Evolutionary conservation across 2,113 vertebrate genomes (phyloP).

Genomic region (Cinclus mexicanus): DNA sequence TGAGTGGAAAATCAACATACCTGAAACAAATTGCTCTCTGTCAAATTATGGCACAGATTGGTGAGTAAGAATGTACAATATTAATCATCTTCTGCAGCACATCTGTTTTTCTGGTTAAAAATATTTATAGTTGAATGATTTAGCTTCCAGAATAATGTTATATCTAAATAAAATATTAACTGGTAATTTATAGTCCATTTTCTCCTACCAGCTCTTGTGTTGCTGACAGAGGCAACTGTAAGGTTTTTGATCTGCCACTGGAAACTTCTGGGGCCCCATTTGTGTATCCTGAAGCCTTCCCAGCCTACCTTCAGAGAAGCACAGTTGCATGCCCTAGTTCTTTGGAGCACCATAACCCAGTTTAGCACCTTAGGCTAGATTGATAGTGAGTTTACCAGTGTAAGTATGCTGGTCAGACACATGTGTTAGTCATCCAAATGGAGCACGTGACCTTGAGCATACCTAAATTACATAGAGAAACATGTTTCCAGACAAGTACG

Average conservation of each 20-base stretch:
- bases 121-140: background rate
- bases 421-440: background rate
- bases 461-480: background rate
- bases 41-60: slow-evolving; percentile 98
- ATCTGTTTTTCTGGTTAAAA: background rate
- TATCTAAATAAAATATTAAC: background rate
- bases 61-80: slow-evolving; percentile 66
- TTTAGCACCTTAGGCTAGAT: background rate
- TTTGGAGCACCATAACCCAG: background rate
- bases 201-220: background rate
- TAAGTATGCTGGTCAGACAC: fast-evolving
- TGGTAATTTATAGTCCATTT: background rate
- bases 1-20: slow-evolving; percentile 98
- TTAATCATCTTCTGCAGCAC: background rate
- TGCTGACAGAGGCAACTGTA: background rate
- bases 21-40: slow-evolving; percentile 95
- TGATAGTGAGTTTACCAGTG: background rate
- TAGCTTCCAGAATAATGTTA: background rate
- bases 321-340: background rate
- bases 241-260: background rate
- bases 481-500: background rate
- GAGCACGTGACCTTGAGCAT: background rate
- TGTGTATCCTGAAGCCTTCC: background rate
- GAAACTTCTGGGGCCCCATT: fast-evolving
- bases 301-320: background rate